These are phyloP conservation scores for Pagrus major DNA, from an alignment of 2,113 vertebrate species.

Conservation along the genomic window DNA sequence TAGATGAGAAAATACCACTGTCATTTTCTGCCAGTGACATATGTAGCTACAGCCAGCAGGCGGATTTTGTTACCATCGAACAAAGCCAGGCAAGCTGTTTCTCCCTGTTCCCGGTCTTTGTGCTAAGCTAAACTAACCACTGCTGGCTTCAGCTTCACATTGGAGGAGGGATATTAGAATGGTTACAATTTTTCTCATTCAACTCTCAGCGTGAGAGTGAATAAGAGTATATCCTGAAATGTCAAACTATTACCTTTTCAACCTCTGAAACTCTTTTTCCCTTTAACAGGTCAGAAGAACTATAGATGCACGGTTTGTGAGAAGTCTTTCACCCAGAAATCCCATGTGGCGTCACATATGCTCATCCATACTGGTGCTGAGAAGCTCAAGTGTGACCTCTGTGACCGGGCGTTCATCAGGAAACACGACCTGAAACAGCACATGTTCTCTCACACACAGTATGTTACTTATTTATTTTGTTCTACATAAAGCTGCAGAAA, in stretches of 20 bases:
- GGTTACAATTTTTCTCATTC: not conserved
- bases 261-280: not conserved
- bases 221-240: not conserved
- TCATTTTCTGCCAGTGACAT: no score
- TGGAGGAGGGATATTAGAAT: not conserved
- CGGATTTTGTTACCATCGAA: not conserved
- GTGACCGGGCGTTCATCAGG: conserved; percentile 94
- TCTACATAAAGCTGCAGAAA: not conserved
- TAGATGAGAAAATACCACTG: no score
- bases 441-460: conserved; percentile 96
- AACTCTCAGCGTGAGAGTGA: not conserved
- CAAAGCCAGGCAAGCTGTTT: not conserved
- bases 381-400: conserved; percentile 97
- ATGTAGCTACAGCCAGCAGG: not conserved
- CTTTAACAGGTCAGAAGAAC: conserved; percentile 93
- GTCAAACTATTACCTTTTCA: not conserved
- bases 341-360: conserved; percentile 97
- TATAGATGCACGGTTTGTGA: conserved; percentile 94
- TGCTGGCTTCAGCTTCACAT: not conserved
- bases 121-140: not conserved
- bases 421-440: conserved; percentile 98
- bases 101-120: not conserved
- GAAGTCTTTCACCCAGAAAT: conserved; percentile 97
- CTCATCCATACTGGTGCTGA: conserved; percentile 95
- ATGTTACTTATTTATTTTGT: conserved; percentile 50